A percentile compares a stretch with the other conserved stretches of the same genome.
Conservation (phyloP, 2,797 vertebrate species). For the Myripristis jacobus region DNA sequence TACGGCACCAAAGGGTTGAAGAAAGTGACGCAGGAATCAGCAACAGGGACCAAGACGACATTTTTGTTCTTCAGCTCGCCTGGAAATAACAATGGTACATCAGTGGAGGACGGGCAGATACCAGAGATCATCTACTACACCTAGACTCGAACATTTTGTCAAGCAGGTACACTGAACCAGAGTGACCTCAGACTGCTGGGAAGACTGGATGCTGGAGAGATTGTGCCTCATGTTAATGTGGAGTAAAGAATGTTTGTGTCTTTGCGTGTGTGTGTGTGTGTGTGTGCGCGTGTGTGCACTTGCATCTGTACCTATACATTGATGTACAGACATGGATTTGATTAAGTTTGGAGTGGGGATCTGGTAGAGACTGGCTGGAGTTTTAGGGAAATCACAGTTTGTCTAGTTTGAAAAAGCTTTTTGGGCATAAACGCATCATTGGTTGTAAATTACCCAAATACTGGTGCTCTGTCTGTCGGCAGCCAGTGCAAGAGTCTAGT, state of each 20-base stretch:
- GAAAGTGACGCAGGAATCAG: slow-evolving; percentile 93
- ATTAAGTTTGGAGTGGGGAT: slow-evolving; percentile 13
- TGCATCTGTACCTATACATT: slow-evolving; percentile 17
- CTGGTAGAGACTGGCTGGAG: slow-evolving; percentile 9
- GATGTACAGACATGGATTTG: slow-evolving; percentile 43
- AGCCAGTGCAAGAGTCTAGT: slow-evolving; percentile 30
- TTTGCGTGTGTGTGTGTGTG: slow-evolving; percentile 3
- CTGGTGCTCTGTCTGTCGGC: slow-evolving; percentile 33
- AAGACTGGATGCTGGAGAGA: slow-evolving; percentile 62
- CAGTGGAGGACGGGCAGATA: slow-evolving; percentile 98
- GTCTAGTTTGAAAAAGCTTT: slow-evolving; percentile 20
- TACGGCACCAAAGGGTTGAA: slow-evolving; percentile 98
- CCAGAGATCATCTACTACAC: slow-evolving; percentile 99
- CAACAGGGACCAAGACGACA: slow-evolving; percentile 93
- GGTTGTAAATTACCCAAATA: slow-evolving; percentile 50
- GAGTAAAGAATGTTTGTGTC: slow-evolving; percentile 53
- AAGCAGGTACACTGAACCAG: slow-evolving; percentile 57
- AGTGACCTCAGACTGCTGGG: slow-evolving; percentile 64
- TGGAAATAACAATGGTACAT: slow-evolving; percentile 98
- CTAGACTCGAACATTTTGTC: slow-evolving; percentile 75
- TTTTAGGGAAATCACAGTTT: slow-evolving; percentile 24
- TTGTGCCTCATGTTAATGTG: slow-evolving; percentile 67
- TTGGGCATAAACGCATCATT: slow-evolving; percentile 21
- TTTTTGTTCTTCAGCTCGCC: slow-evolving; percentile 98
- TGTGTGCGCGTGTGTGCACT: neutral